Evolutionary conservation across 2,113 vertebrate genomes (phyloP).

Genomic region (Hemibagrus wyckioides): DNA sequence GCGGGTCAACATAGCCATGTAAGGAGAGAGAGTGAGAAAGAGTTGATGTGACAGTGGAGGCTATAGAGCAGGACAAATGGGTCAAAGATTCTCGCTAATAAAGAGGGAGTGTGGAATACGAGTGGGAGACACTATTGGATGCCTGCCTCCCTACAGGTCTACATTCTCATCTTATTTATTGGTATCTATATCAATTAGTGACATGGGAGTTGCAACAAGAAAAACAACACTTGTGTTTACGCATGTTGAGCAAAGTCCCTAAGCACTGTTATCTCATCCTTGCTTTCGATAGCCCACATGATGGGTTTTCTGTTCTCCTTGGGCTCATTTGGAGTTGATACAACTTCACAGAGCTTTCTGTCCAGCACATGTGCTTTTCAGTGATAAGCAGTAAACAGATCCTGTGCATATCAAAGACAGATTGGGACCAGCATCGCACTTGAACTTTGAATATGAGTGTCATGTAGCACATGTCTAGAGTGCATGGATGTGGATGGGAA

Average conservation of each 20-base stretch:
- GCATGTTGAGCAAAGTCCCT: conserved; percentile 9
- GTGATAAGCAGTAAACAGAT: conserved; percentile 25
- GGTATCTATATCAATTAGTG: conserved; percentile 27
- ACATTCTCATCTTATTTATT: conserved; percentile 25
- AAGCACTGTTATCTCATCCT: conserved; percentile 41
- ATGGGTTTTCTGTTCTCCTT: conserved; percentile 7
- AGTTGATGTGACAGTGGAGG: conserved; percentile 9
- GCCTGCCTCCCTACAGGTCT: conserved; percentile 1
- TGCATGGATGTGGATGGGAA: background rate
- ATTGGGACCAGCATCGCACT: background rate
- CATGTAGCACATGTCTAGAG: background rate
- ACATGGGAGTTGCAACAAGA: conserved; percentile 27
- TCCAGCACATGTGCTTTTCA: conserved; percentile 29
- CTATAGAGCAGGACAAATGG: conserved; percentile 31
- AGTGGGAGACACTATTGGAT: conserved; percentile 20
- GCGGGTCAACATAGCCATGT: conserved; percentile 46
- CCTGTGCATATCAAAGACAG: background rate
- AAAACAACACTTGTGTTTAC: conserved; percentile 7
- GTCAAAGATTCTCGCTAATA: conserved; percentile 30
- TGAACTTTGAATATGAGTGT: background rate
- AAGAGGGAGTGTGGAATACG: background rate
- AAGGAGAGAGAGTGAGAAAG: conserved; percentile 33
- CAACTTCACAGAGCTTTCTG: conserved; percentile 27
- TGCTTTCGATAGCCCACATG: conserved; percentile 12
- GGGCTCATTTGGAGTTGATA: conserved; percentile 6